phyloP scores from a whole-genome alignment of 2,888 invertebrate genomes.

The Scelioninae gen. 1 region DNA sequence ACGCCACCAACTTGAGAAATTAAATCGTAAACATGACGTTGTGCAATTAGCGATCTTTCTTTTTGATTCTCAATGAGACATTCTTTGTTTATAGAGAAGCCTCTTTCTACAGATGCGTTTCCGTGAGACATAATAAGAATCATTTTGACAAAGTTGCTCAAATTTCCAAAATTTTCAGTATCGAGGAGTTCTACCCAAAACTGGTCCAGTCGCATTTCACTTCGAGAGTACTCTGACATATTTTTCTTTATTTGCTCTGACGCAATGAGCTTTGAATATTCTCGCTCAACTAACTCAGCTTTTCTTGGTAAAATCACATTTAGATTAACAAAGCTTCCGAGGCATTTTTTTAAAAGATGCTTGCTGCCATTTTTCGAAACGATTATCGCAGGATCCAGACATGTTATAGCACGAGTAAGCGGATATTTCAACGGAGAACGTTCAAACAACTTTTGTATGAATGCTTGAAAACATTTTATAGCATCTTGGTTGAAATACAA shows the following conservation, averaged over 20 bases:
- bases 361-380: not conserved
- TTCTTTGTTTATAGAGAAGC: constrained; percentile 70
- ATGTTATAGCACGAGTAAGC: no score
- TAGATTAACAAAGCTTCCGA: constrained; percentile 6
- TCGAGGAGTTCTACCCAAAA: constrained; percentile 12
- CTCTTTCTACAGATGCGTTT: constrained; percentile 55
- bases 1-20: constrained; percentile 59
- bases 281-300: constrained; percentile 11
- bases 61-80: constrained; percentile 67
- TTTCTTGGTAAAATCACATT: constrained; percentile 4
- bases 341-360: not conserved
- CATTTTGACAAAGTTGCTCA: no score
- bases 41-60: no score
- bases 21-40: constrained; percentile 55
- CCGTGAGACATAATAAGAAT: no score
- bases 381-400: not conserved
- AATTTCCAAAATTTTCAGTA: not conserved
- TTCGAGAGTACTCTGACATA: not conserved
- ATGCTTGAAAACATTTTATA: no score
- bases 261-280: no score
- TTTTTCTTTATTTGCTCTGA: no score
- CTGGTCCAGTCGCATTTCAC: not conserved
- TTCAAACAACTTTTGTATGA: no score
- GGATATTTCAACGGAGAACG: no score
- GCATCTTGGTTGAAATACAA: no score